Evolutionary conservation across 2,113 vertebrate species (phyloP).

Genomic region (Otolemur garnettii): DNA sequence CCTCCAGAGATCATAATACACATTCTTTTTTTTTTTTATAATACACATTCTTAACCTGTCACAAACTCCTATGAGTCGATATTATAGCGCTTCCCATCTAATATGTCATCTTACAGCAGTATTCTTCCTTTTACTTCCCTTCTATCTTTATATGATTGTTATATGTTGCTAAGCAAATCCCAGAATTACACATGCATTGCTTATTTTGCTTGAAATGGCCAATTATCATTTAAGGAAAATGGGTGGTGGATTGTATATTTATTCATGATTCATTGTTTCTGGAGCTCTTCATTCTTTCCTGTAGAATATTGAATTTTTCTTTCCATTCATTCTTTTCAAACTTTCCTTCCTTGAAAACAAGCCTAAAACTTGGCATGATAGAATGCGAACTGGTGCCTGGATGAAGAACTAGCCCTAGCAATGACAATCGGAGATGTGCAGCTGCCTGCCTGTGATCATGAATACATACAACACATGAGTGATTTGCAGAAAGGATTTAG

Average conservation of each 20-base stretch:
- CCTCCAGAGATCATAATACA: slow-evolving; percentile 8
- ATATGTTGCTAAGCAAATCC: neutral
- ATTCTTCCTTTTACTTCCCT: slow-evolving; percentile 32
- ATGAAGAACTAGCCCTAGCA: neutral
- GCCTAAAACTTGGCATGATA: neutral
- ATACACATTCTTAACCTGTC: neutral
- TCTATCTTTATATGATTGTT: slow-evolving; percentile 11
- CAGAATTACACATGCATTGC: neutral
- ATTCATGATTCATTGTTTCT: neutral
- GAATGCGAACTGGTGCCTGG: neutral
- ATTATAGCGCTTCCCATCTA: neutral
- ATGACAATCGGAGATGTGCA: neutral
- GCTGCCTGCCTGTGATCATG: neutral
- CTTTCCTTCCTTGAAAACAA: slow-evolving; percentile 36
- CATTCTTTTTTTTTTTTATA: neutral
- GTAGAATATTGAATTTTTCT: slow-evolving; percentile 22
- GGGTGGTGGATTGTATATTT: neutral
- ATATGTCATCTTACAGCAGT: neutral
- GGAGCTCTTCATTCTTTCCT: slow-evolving; percentile 15
- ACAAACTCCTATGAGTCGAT: neutral
- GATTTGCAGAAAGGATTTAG: slow-evolving; percentile 48
- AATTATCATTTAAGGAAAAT: slow-evolving; percentile 11
- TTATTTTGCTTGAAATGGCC: slow-evolving; percentile 47
- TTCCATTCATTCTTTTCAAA: neutral
- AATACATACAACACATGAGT: neutral